Percentiles rank a stretch among this genome's conserved stretches.
Evolutionary conservation across 2,797 vertebrate species (phyloP).

Genomic region (Catamblyrhynchus diadema): DNA sequence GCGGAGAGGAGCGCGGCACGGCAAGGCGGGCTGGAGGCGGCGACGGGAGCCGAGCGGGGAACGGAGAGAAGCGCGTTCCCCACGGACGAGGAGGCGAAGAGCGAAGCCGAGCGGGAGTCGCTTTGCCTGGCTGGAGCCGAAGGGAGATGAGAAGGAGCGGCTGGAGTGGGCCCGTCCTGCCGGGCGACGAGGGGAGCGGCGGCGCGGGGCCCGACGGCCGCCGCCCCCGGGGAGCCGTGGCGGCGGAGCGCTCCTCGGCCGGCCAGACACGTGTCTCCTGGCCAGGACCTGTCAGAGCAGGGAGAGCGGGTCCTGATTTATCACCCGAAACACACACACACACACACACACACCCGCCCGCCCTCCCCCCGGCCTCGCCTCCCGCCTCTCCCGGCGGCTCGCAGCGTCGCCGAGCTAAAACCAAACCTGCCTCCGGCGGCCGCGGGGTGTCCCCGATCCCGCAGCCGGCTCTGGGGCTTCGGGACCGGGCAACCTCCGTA

Average conservation of each 20-base stretch:
- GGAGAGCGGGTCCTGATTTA: constrained; percentile 80
- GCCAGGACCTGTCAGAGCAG: constrained; percentile 72
- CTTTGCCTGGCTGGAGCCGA: not conserved
- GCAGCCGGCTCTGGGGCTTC: not conserved
- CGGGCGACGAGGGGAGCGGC: not conserved
- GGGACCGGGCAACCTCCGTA: not conserved
- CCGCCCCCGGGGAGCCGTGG: constrained; percentile 26
- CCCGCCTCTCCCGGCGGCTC: not conserved
- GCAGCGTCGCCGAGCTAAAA: not conserved
- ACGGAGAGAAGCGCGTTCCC: not conserved
- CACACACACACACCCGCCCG: not conserved
- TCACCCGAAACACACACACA: constrained; percentile 77
- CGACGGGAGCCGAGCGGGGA: not conserved
- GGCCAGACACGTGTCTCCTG: constrained; percentile 83
- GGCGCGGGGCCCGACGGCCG: not conserved
- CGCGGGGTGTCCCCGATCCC: not conserved
- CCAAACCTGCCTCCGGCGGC: not conserved
- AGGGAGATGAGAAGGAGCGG: not conserved
- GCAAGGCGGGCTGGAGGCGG: not conserved
- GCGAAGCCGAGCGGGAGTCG: not conserved
- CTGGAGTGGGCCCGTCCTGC: not conserved
- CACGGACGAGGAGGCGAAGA: not conserved
- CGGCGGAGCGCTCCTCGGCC: constrained; percentile 68
- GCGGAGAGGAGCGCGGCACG: not conserved
- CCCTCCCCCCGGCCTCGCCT: constrained; percentile 51